Conservation (phyloP, 2,888 invertebrate species). For the Arenicola marina region DNA sequence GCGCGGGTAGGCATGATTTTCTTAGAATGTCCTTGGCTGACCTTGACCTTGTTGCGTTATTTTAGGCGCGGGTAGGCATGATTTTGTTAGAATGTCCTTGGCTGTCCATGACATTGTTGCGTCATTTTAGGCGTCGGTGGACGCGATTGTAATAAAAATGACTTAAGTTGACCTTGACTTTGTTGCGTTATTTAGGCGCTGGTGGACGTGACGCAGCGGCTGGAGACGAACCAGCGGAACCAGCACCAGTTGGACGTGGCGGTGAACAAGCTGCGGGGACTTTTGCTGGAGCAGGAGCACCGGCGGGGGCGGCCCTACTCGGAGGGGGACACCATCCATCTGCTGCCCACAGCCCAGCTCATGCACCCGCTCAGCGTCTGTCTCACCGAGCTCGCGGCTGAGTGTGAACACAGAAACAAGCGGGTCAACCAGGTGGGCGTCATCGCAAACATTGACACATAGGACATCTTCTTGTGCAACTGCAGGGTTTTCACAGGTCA, state of each 20-base stretch:
- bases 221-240: constrained; percentile 32
- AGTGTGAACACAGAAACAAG: neutral
- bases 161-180: neutral
- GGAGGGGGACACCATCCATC: constrained; percentile 43
- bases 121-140: no score
- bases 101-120: no score
- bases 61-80: no score
- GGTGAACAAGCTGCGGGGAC: constrained; percentile 42
- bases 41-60: no score
- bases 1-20: no score
- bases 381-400: constrained; percentile 40
- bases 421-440: neutral
- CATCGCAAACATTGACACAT: no score
- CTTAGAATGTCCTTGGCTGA: no score
- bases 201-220: constrained; percentile 19
- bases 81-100: no score
- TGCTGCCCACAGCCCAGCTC: constrained; percentile 45
- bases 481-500: no score
- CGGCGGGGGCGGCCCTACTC: constrained; percentile 45
- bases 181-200: constrained; percentile 35
- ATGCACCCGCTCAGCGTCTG: constrained; percentile 50
- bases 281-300: constrained; percentile 45
- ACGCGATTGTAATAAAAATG: no score
- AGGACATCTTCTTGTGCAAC: no score
- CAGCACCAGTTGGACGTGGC: constrained; percentile 41